Conservation (phyloP, 2,888 invertebrate species). For the Hipparchia sbordonii region DNA sequence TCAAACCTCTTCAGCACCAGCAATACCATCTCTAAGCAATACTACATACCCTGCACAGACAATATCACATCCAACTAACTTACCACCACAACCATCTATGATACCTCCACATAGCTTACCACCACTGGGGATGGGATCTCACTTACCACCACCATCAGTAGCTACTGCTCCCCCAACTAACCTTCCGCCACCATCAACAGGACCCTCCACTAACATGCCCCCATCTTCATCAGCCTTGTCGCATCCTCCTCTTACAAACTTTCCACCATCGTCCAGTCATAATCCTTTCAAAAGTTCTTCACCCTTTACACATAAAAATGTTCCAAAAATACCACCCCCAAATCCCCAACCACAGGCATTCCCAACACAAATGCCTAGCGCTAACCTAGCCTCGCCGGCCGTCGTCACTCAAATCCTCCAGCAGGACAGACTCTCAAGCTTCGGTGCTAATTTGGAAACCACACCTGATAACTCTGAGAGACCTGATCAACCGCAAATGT, state of each 20-base stretch:
- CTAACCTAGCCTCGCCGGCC: slow-evolving; percentile 64
- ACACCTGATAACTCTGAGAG: slow-evolving; percentile 87
- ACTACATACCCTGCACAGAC: slow-evolving; percentile 38
- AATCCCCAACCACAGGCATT: slow-evolving; percentile 51
- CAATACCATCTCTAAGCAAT: slow-evolving; percentile 33
- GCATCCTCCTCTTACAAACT: slow-evolving; percentile 32
- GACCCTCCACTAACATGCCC: slow-evolving; percentile 30
- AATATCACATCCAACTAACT: not conserved
- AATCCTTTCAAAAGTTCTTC: slow-evolving; percentile 77
- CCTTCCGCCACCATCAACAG: slow-evolving; percentile 32
- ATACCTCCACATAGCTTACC: slow-evolving; percentile 13
- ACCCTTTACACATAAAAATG: slow-evolving; percentile 74
- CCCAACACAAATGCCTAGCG: slow-evolving; percentile 57
- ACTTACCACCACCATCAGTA: slow-evolving; percentile 19
- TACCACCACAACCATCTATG: slow-evolving; percentile 37
- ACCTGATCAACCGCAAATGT: slow-evolving; percentile 76
- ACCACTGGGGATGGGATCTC: slow-evolving; percentile 23
- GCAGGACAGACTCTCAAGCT: slow-evolving; percentile 63
- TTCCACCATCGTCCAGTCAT: slow-evolving; percentile 45
- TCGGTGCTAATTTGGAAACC: slow-evolving; percentile 85
- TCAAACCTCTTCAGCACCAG: slow-evolving; percentile 15
- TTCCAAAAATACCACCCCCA: slow-evolving; percentile 50
- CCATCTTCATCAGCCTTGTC: slow-evolving; percentile 13
- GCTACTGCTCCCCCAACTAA: slow-evolving; percentile 34
- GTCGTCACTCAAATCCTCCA: slow-evolving; percentile 64